These are phyloP conservation scores for Euproctis similis DNA, from an alignment of 2,888 invertebrate genomes.

Conservation along the genomic window DNA sequence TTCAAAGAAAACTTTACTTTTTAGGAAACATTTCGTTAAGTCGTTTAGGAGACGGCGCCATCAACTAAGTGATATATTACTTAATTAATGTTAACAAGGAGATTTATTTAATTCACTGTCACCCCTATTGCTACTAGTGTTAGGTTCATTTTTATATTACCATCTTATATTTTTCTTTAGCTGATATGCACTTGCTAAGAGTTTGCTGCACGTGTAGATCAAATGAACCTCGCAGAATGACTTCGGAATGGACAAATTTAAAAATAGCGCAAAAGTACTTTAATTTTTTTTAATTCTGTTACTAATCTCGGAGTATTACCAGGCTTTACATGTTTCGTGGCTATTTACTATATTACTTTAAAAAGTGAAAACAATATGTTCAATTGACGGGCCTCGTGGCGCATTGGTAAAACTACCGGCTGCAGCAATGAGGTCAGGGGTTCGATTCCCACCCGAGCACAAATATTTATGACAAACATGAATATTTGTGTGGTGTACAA, in stretches of 20 bases:
- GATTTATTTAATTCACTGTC: conserved; percentile 15
- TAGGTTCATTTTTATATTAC: conserved; percentile 26
- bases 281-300: too few species aligned
- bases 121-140: conserved; percentile 17
- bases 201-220: conserved; percentile 45
- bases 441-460: too few species aligned
- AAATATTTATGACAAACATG: too few species aligned
- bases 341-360: too few species aligned
- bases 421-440: too few species aligned
- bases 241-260: conserved; percentile 59
- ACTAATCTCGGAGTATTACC: too few species aligned
- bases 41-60: conserved; percentile 60
- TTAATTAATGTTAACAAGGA: conserved; percentile 56
- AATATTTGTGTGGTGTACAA: too few species aligned
- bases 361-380: too few species aligned
- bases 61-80: conserved; percentile 58
- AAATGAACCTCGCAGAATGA: conserved; percentile 48
- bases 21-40: conserved; percentile 52
- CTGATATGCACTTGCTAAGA: conserved; percentile 38
- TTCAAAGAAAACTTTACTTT: conserved; percentile 42
- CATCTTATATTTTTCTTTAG: conserved; percentile 15
- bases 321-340: too few species aligned
- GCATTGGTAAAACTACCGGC: too few species aligned
- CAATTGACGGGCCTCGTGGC: too few species aligned
- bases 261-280: too few species aligned